Evolutionary conservation across 30 jellyfish, hydroid and myxozoan genomes (phyloP).

Genomic region (Haliclystus octoradiatus): DNA sequence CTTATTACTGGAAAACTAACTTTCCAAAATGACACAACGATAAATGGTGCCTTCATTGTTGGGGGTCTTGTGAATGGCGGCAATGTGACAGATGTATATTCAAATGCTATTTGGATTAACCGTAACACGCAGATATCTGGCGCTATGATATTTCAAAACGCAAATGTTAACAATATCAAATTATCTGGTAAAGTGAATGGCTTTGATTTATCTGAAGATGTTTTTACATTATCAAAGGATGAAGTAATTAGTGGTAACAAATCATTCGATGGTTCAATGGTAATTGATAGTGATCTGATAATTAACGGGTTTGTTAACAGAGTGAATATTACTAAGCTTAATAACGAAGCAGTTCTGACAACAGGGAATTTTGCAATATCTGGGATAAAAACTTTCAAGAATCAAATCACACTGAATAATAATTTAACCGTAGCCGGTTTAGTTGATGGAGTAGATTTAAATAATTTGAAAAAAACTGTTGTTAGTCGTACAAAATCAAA

Average conservation of each 20-base stretch:
- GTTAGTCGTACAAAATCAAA: neutral
- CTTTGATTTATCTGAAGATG: conserved; percentile 56
- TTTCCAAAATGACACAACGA: neutral
- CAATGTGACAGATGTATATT: conserved; percentile 1
- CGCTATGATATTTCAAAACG: neutral
- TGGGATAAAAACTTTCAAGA: conserved; percentile 25
- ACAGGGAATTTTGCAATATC: conserved; percentile 28
- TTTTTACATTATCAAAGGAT: conserved; percentile 45
- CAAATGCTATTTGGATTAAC: conserved; percentile 28
- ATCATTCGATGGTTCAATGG: conserved; percentile 18
- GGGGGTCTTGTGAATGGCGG: conserved; percentile 2
- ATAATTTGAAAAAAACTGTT: conserved; percentile 29
- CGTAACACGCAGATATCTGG: conserved; percentile 44
- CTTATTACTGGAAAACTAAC: conserved; percentile 29
- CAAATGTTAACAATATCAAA: conserved; percentile 10
- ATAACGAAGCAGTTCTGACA: conserved; percentile 30
- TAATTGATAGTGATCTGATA: conserved; percentile 6
- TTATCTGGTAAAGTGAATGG: conserved; percentile 47
- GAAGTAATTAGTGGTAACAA: conserved; percentile 24
- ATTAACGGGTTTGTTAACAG: conserved; percentile 42
- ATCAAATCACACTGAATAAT: conserved; percentile 16
- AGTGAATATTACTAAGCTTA: conserved; percentile 41
- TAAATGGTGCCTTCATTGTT: neutral
- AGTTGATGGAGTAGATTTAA: conserved; percentile 63
- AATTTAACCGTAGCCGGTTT: conserved; percentile 34